Base-by-base conservation (phyloP, 2,888 invertebrate genomes). In the Scelioninae gen. 2 region DNA sequence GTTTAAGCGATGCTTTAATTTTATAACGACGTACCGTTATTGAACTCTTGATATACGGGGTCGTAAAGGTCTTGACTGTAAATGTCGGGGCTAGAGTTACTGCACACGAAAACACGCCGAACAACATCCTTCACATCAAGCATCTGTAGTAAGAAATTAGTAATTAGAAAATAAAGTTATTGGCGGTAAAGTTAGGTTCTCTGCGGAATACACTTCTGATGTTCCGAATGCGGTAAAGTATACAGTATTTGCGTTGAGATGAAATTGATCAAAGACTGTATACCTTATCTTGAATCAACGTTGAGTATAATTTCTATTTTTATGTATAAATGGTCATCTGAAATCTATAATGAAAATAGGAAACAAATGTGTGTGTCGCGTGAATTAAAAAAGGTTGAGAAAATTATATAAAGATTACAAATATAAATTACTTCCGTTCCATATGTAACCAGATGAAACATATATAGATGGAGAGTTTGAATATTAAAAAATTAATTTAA, bases 11-110 rank as follows among this genome's bases (percentile, higher is more conserved):
- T 53, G 18, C 39, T 48, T 46, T 61, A 55, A 70, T 57, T 52
- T 39, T 57, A 57, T 61, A 60, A 46, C 55, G 55, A 65, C 57
- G 31, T 90, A 57, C 89, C 90, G 81, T 92, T 91, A 75, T 91
- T 91, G 41, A 95, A 88, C 83, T 94, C 94, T 87, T 94, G 94
- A 86, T 94, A 94, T 18, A 94, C 92, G 55, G 94, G 94, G 80
- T 94, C 94, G 81, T 91, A 89, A 82, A 91, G 87, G 81, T 90
- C 90, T 82, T 90, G 89, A 60, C 89, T 87, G 85, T 89, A 89
- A 31, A 91, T 91, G 85, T 91, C 91, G 15, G 91, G 91, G 5
- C 91, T 91, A 2, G 91, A 45, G 90, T 91, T 76, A 90, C 84
- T 85, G 79, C 85, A 85, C 70, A 84, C 83, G 78, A 85, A 85